A percentile compares a stretch with the other conserved stretches of the same genome.
These are phyloP conservation scores for Caradrina kadenii DNA, from an alignment of 2,888 invertebrate species.

Conservation along the genomic window DNA sequence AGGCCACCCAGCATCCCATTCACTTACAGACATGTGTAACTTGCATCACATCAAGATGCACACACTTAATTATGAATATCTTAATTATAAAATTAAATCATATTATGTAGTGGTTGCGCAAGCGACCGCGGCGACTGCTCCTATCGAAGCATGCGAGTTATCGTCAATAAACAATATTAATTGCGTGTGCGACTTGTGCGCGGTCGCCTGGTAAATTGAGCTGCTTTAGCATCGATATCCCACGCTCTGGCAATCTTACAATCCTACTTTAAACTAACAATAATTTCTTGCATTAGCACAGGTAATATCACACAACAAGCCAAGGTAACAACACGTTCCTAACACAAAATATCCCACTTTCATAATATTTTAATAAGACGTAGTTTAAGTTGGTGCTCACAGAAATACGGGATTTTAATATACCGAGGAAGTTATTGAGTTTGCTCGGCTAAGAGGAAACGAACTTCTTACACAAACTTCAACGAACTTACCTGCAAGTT, in stretches of 20 bases:
- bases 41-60: slow-evolving; percentile 50
- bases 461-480: slow-evolving; percentile 34
- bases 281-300: slow-evolving; percentile 7
- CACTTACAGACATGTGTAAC: slow-evolving; percentile 32
- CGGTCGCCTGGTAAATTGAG: slow-evolving; percentile 65
- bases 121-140: slow-evolving; percentile 31
- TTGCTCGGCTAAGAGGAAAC: slow-evolving; percentile 6
- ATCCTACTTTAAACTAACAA: slow-evolving; percentile 12
- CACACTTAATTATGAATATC: slow-evolving; percentile 48
- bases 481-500: slow-evolving; percentile 49
- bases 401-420: slow-evolving; percentile 17
- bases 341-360: slow-evolving; percentile 7
- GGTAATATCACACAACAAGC: background rate
- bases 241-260: slow-evolving; percentile 46
- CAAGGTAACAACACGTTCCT: background rate
- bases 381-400: background rate
- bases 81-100: slow-evolving; percentile 59
- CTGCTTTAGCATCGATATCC: slow-evolving; percentile 54
- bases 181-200: slow-evolving; percentile 60
- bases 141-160: slow-evolving; percentile 45
- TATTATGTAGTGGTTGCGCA: slow-evolving; percentile 35
- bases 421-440: slow-evolving; percentile 21
- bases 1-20: slow-evolving; percentile 24
- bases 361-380: background rate
- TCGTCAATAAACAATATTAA: slow-evolving; percentile 72